A percentile compares a stretch with the other conserved stretches of the same genome.
These are phyloP conservation scores for Myocastor coypus DNA, from an alignment of 2,113 vertebrate species.

Conservation along the genomic window DNA sequence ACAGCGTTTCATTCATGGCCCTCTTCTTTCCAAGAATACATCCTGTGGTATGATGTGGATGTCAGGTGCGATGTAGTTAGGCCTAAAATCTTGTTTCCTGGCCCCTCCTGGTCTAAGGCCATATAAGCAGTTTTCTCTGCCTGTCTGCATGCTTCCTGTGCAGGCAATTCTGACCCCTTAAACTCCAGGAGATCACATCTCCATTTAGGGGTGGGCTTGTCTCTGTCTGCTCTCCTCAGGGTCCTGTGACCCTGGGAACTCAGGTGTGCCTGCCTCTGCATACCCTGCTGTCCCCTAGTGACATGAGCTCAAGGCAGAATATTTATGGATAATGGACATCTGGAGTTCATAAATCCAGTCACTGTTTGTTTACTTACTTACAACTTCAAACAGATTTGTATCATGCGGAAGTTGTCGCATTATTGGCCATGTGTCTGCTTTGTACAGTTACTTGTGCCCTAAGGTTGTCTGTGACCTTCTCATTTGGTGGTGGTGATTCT, in stretches of 20 bases:
- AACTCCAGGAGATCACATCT: background rate
- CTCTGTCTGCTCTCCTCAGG: background rate
- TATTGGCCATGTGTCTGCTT: constrained; percentile 85
- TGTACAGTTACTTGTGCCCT: constrained; percentile 69
- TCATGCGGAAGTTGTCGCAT: constrained; percentile 87
- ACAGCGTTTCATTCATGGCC: fast-evolving
- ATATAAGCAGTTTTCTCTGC: background rate
- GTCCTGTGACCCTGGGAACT: no score
- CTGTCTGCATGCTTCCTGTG: background rate
- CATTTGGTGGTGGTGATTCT: constrained; percentile 82
- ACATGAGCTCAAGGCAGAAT: background rate
- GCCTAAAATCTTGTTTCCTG: background rate
- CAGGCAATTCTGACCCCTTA: background rate
- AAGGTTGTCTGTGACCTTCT: constrained; percentile 82
- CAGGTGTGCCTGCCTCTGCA: background rate
- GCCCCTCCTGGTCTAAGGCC: background rate
- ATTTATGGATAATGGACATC: background rate
- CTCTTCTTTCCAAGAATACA: background rate
- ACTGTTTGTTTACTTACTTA: background rate
- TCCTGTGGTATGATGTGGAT: background rate
- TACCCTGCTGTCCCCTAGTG: background rate
- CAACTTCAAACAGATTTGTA: constrained; percentile 85
- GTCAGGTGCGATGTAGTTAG: background rate
- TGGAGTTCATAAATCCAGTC: background rate
- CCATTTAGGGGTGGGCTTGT: no score